These are phyloP conservation scores for Nasonia vitripennis DNA, from an alignment of 1,140 invertebrate species.

Conservation along the genomic window DNA sequence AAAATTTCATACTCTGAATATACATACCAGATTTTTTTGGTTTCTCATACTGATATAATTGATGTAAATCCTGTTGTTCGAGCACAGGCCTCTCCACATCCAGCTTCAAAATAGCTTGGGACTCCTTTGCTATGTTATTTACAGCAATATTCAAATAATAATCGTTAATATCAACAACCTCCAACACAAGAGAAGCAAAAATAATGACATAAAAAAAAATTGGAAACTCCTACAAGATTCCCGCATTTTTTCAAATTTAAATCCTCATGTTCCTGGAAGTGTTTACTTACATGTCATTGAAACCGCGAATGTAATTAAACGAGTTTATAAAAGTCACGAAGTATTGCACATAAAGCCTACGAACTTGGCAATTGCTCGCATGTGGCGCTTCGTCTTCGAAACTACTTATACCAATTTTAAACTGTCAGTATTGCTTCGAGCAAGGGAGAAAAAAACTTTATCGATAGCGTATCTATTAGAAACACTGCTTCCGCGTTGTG, in stretches of 20 bases:
- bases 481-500: not conserved
- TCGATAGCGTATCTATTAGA: conserved; percentile 1
- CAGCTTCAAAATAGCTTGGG: conserved; percentile 59
- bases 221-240: not conserved
- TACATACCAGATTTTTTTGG: conserved; percentile 77
- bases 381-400: not conserved
- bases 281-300: not conserved
- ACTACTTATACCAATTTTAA: not conserved
- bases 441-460: not conserved
- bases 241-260: conserved; percentile 41
- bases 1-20: conserved; percentile 1
- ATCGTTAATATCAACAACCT: not conserved
- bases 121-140: conserved; percentile 55
- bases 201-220: not conserved
- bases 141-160: not conserved
- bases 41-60: conserved; percentile 78
- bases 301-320: not conserved
- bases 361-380: no score
- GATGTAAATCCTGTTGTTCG: conserved; percentile 79
- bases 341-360: no score
- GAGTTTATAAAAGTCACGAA: not conserved
- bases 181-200: not conserved
- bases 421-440: not conserved
- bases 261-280: not conserved
- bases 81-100: conserved; percentile 73